Percentiles rank a stretch among this genome's conserved stretches.
Conservation (phyloP, 2,797 vertebrate species). For the Knipowitschia caucasica region DNA sequence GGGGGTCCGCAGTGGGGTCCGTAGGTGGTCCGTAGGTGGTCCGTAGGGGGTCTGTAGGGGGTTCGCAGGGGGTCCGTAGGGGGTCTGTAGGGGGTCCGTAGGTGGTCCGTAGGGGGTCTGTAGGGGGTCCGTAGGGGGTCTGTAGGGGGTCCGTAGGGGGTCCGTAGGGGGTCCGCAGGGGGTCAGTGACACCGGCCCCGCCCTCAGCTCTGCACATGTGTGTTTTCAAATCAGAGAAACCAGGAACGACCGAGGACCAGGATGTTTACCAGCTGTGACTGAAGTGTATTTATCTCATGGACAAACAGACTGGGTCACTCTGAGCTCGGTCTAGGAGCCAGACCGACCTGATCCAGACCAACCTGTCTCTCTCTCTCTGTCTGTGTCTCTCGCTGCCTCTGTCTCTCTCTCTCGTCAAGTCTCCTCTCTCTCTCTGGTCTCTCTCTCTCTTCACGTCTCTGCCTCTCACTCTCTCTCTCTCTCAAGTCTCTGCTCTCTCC, state of each 20-base stretch:
- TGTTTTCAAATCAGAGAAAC: neutral
- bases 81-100: no score
- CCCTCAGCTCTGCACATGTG: constrained; percentile 7
- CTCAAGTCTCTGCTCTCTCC: neutral
- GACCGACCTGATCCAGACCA: constrained; percentile 18
- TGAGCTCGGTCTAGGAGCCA: neutral
- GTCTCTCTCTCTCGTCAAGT: neutral
- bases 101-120: no score
- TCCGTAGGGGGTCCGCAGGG: constrained; percentile 12
- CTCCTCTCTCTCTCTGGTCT: neutral
- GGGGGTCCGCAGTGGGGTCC: no score
- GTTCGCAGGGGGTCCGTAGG: no score
- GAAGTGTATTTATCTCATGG: neutral
- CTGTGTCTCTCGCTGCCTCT: neutral
- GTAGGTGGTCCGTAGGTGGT: no score
- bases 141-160: constrained; percentile 1
- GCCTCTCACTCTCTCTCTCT: neutral
- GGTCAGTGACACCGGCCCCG: neutral
- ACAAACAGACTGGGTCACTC: constrained; percentile 26
- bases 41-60: no score
- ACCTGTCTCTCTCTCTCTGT: neutral
- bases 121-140: no score
- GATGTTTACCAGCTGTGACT: constrained; percentile 19
- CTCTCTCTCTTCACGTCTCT: neutral
- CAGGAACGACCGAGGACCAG: constrained; percentile 2